These are phyloP conservation scores for Polyploca ridens DNA, from an alignment of 2,888 invertebrate species.

Conservation along the genomic window DNA sequence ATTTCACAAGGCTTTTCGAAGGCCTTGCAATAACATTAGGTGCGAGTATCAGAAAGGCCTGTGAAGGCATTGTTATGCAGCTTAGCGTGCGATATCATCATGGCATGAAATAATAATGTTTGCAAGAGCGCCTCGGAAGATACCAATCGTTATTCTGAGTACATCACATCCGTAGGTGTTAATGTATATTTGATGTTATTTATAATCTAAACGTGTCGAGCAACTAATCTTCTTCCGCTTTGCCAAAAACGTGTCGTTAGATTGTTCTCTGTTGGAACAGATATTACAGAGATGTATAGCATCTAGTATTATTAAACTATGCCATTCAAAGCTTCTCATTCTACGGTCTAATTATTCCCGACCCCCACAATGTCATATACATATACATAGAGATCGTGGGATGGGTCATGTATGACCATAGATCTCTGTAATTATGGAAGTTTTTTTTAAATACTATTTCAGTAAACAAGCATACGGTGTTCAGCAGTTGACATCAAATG, in stretches of 20 bases:
- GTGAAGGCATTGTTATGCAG: slow-evolving; percentile 31
- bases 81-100: slow-evolving; percentile 18
- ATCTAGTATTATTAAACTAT: too few species aligned
- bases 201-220: slow-evolving; percentile 1
- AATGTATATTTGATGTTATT: slow-evolving; percentile 8
- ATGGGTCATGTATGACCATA: too few species aligned
- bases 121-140: slow-evolving; percentile 9
- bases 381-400: too few species aligned
- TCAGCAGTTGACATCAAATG: too few species aligned
- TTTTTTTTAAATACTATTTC: too few species aligned
- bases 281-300: too few species aligned
- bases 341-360: too few species aligned
- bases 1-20: slow-evolving; percentile 2
- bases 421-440: too few species aligned
- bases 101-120: slow-evolving; percentile 34
- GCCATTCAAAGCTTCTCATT: too few species aligned
- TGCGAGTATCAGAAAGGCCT: slow-evolving; percentile 19
- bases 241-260: neutral
- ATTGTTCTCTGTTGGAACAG: neutral
- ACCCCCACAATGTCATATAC: too few species aligned
- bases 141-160: slow-evolving; percentile 28
- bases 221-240: neutral
- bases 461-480: too few species aligned
- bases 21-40: slow-evolving; percentile 3
- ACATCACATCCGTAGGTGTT: slow-evolving; percentile 32